Percentiles rank a stretch among this genome's conserved stretches.
Conservation (phyloP, 2,888 invertebrate genomes). For the Rhagium mordax region DNA sequence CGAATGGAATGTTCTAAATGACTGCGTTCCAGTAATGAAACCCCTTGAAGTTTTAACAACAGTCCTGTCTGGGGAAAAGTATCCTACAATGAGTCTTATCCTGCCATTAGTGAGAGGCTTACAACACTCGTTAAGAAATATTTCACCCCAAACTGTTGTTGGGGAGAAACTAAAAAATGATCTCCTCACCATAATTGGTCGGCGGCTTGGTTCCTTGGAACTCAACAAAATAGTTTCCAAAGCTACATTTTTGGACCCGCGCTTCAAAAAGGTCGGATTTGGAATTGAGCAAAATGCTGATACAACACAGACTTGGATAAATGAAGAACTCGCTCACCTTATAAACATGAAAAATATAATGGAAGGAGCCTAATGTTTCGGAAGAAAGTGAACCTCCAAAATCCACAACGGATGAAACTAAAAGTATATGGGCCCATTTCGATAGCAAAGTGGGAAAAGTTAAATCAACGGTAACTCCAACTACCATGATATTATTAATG, state of each 20-base stretch:
- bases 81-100: conserved; percentile 39
- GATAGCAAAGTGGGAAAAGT: not conserved
- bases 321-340: conserved; percentile 30
- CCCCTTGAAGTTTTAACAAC: conserved; percentile 35
- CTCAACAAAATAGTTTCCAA: not conserved
- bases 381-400: too few relatives aligned
- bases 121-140: too few relatives aligned
- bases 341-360: too few relatives aligned
- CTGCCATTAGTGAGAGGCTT: too few relatives aligned
- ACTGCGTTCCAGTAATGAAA: conserved; percentile 37
- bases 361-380: too few relatives aligned
- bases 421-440: not conserved
- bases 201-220: not conserved
- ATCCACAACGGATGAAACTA: too few relatives aligned
- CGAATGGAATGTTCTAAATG: conserved; percentile 40
- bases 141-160: too few relatives aligned
- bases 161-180: not conserved
- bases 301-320: conserved; percentile 40
- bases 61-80: conserved; percentile 40
- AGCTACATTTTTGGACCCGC: conserved; percentile 46
- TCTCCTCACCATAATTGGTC: not conserved
- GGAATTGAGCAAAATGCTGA: conserved; percentile 46
- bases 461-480: not conserved
- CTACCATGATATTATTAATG: not conserved
- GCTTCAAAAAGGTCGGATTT: conserved; percentile 53